A percentile compares a stretch with the other conserved stretches of the same genome.
phyloP scores from a whole-genome alignment of 2,113 vertebrate species.

The Poeciliopsis occidentalis region DNA sequence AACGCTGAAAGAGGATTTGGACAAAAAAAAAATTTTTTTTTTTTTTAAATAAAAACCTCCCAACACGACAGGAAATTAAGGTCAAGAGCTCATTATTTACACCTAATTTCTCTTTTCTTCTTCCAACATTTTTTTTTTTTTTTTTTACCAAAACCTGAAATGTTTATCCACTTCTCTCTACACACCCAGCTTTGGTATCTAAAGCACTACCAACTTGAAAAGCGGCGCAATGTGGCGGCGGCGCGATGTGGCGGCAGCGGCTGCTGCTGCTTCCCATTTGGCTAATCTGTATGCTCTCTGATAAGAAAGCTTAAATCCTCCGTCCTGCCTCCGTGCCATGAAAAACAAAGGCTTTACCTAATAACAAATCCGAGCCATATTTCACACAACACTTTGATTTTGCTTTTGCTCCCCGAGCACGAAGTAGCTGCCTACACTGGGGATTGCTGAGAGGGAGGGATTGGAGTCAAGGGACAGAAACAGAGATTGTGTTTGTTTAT shows the following conservation, averaged over 20 bases:
- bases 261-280: constrained; percentile 30
- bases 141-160: constrained; percentile 4
- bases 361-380: constrained; percentile 61
- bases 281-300: constrained; percentile 63
- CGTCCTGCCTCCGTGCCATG: constrained; percentile 45
- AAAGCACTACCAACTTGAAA: constrained; percentile 33
- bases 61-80: constrained; percentile 8
- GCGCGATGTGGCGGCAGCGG: constrained; percentile 8
- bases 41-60: constrained; percentile 16
- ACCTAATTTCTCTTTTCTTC: background rate
- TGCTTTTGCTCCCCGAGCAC: constrained; percentile 48
- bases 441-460: constrained; percentile 30
- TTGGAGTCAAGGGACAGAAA: constrained; percentile 40
- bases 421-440: constrained; percentile 22
- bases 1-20: constrained; percentile 28
- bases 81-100: background rate
- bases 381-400: constrained; percentile 61
- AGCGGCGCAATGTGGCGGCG: constrained; percentile 20
- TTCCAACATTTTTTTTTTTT: background rate
- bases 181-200: constrained; percentile 17
- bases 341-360: constrained; percentile 67
- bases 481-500: constrained; percentile 35
- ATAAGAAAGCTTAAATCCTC: constrained; percentile 53
- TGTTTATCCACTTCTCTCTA: constrained; percentile 33
- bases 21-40: background rate